Conservation (phyloP, 2,888 invertebrate genomes). For the Chymomyza procnemis region DNA sequence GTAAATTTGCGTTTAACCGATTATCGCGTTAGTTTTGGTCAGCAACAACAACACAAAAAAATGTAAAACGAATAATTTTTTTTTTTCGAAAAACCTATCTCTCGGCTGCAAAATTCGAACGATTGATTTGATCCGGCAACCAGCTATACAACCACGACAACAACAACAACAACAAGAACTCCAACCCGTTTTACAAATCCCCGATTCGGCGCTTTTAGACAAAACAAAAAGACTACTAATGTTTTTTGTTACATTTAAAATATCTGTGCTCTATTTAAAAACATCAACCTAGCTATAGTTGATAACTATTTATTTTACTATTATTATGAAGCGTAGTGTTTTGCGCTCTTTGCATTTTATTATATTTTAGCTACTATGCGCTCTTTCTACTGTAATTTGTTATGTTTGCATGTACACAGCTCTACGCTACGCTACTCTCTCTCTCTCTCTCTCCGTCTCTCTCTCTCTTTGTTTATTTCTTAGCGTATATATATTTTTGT, state of each 20-base stretch:
- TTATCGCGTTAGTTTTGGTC: not conserved
- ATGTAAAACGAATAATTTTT: not conserved
- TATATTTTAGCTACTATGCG: conserved; percentile 11
- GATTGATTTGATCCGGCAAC: conserved; percentile 49
- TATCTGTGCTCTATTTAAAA: conserved; percentile 19
- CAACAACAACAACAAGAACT: conserved; percentile 37
- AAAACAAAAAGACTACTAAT: conserved; percentile 20
- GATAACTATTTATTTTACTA: conserved; percentile 26
- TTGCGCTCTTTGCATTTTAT: not conserved
- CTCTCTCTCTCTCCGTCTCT: no score
- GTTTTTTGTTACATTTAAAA: conserved; percentile 17
- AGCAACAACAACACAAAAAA: not conserved
- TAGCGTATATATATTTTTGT: conserved; percentile 33
- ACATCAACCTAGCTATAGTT: conserved; percentile 29
- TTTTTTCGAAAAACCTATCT: conserved; percentile 2
- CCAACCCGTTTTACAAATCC: conserved; percentile 12
- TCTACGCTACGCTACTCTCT: conserved; percentile 16
- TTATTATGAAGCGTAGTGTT: conserved; percentile 5
- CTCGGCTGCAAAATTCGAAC: conserved; percentile 52
- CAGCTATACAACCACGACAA: no score
- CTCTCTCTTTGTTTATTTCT: not conserved
- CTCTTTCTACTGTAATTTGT: conserved; percentile 47
- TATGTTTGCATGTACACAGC: conserved; percentile 59
- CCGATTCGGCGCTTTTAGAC: conserved; percentile 56
- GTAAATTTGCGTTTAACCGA: conserved; percentile 12